These are phyloP conservation scores for Marronus borbonicus DNA, from an alignment of 2,888 invertebrate genomes.

Conservation along the genomic window DNA sequence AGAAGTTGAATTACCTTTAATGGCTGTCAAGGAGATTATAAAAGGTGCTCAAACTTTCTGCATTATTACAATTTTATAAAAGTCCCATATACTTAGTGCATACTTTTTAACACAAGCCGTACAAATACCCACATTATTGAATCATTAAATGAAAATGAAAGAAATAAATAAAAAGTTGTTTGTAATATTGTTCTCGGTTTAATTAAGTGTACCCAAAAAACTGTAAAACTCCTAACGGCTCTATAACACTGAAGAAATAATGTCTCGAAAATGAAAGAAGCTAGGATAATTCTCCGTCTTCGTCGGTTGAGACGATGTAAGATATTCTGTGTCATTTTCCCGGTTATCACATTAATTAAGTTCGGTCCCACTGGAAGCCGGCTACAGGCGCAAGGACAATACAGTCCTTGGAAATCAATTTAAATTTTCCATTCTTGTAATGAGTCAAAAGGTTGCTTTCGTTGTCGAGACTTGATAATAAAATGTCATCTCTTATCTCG, in stretches of 20 bases:
- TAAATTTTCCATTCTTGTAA: conserved; percentile 44
- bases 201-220: not conserved
- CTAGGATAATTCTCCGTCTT: not conserved
- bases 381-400: not conserved
- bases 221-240: not conserved
- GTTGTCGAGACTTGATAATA: conserved; percentile 36
- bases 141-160: too few species aligned
- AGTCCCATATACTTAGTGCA: too few species aligned
- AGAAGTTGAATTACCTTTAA: too few species aligned
- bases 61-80: too few species aligned
- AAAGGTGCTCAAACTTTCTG: too few species aligned
- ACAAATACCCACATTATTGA: too few species aligned
- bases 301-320: conserved; percentile 4
- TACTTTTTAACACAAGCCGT: too few species aligned
- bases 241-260: too few species aligned
- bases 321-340: conserved; percentile 49
- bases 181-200: too few species aligned
- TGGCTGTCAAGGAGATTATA: too few species aligned
- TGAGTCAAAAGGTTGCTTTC: conserved; percentile 41
- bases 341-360: conserved; percentile 50
- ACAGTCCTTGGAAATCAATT: conserved; percentile 25
- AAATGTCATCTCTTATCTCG: conserved; percentile 46
- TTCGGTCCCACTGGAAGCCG: conserved; percentile 31
- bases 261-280: too few species aligned
- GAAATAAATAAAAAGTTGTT: too few species aligned